phyloP scores from a whole-genome alignment of 1,140 invertebrate genomes.

The Drosophila burlai region DNA sequence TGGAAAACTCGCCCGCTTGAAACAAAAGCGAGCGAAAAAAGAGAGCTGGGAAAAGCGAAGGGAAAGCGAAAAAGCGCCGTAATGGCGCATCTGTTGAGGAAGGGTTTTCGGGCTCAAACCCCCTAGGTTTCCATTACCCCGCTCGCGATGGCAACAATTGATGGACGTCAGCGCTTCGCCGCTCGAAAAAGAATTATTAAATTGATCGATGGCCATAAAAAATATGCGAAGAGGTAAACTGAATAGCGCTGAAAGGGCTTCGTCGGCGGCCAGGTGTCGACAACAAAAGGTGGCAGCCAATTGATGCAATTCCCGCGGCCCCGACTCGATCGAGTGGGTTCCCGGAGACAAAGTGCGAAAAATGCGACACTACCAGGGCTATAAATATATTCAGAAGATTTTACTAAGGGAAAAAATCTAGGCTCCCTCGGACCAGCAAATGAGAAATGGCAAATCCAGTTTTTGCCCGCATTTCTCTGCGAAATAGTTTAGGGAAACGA shows the following conservation, averaged over 20 bases:
- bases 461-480: conserved; percentile 6
- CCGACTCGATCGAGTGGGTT: conserved; percentile 24
- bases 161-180: conserved; percentile 57
- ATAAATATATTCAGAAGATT: not conserved
- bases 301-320: conserved; percentile 38
- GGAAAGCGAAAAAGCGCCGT: conserved; percentile 5
- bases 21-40: conserved; percentile 45
- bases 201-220: conserved; percentile 70
- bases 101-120: conserved; percentile 1
- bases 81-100: conserved; percentile 52
- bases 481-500: conserved; percentile 19
- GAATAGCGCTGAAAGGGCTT: conserved; percentile 48
- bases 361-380: not conserved
- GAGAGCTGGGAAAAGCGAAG: not conserved
- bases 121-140: conserved; percentile 30
- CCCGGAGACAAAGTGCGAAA: conserved; percentile 3
- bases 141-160: conserved; percentile 42
- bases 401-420: not conserved
- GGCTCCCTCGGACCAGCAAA: not conserved
- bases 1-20: conserved; percentile 33
- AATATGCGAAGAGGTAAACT: conserved; percentile 52
- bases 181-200: conserved; percentile 71
- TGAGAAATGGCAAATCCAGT: conserved; percentile 9
- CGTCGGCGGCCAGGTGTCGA: conserved; percentile 44
- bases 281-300: conserved; percentile 50